Evolutionary conservation across 2,797 vertebrate species (phyloP).

Genomic region (Cuculus canorus): DNA sequence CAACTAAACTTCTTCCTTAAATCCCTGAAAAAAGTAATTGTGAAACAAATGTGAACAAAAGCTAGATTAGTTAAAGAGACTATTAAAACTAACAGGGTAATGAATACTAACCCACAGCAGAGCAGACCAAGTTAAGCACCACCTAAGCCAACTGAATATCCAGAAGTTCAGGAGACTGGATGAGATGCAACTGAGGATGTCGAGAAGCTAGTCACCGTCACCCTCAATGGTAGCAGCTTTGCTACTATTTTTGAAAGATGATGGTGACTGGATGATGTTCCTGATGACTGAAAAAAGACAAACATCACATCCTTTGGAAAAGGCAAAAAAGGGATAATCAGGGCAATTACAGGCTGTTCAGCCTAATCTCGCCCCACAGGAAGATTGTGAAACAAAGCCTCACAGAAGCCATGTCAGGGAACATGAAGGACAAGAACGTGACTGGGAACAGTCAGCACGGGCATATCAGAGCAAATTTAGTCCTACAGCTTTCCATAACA

Average conservation of each 20-base stretch:
- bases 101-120: neutral
- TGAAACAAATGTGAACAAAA: neutral
- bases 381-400: neutral
- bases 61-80: neutral
- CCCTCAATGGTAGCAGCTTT: neutral
- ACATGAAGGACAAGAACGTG: neutral
- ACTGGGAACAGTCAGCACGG: neutral
- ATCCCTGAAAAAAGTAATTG: rapidly evolving
- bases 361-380: neutral
- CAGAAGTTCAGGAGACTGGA: neutral
- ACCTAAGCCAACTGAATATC: neutral
- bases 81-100: neutral
- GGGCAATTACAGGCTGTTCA: neutral
- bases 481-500: neutral
- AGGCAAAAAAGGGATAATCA: neutral
- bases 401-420: neutral
- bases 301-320: neutral
- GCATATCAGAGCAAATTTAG: neutral
- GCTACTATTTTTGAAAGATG: neutral
- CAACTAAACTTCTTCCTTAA: neutral
- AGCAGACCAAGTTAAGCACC: neutral
- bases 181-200: neutral
- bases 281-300: neutral
- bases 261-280: neutral
- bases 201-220: neutral